These are phyloP conservation scores for Drosophila parthenogenetica DNA, from an alignment of 2,888 invertebrate genomes.

Conservation along the genomic window DNA sequence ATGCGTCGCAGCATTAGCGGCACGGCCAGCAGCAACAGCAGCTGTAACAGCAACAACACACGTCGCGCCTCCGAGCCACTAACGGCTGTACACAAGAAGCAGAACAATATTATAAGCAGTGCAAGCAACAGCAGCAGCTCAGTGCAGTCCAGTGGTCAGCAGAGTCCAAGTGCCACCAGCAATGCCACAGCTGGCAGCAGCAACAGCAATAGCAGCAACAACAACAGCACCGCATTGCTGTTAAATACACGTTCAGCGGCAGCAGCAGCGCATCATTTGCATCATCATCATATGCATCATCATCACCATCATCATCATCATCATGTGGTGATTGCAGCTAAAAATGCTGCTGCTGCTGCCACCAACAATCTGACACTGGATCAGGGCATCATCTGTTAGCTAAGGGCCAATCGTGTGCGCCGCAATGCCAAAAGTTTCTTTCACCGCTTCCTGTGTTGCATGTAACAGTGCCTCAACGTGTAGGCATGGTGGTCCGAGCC, in stretches of 20 bases:
- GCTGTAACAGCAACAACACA: conserved; percentile 38
- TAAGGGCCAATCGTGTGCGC: conserved; percentile 84
- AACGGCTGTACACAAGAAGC: conserved; percentile 9
- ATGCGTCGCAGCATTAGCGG: conserved; percentile 38
- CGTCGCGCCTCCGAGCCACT: conserved; percentile 14
- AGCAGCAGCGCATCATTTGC: conserved; percentile 62
- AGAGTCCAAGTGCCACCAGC: conserved; percentile 13
- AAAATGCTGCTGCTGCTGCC: conserved; percentile 79
- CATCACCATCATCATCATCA: conserved; percentile 77
- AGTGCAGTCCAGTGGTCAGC: conserved; percentile 12
- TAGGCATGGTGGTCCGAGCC: conserved; percentile 48
- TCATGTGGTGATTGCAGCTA: conserved; percentile 74
- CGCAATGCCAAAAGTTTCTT: conserved; percentile 85
- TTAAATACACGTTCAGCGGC: conserved; percentile 48
- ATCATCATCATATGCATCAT: conserved; percentile 73
- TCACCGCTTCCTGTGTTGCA: conserved; percentile 84
- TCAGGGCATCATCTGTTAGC: conserved; percentile 85
- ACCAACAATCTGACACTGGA: conserved; percentile 84
- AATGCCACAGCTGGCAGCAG: conserved; percentile 9
- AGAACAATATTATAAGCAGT: conserved; percentile 37
- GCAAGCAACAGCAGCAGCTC: conserved; percentile 35
- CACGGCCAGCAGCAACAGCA: conserved; percentile 28
- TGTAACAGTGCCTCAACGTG: conserved; percentile 78
- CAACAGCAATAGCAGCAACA: conserved; percentile 37
- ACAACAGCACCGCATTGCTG: conserved; percentile 46